Evolutionary conservation across 1,140 invertebrate genomes (phyloP).

Genomic region (Caerostris extrusa): DNA sequence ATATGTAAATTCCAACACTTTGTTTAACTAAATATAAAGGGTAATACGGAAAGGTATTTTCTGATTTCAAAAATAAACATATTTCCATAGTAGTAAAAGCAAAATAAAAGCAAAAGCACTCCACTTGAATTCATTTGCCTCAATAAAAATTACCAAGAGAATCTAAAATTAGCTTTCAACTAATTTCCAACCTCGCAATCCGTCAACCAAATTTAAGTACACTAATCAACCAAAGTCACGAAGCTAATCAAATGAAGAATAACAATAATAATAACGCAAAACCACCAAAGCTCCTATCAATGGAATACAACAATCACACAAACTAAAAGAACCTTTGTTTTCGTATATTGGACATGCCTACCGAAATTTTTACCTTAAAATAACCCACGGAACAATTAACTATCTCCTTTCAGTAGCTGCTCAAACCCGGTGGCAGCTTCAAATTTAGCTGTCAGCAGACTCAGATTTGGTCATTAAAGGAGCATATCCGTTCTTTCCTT

Average conservation of each 20-base stretch:
- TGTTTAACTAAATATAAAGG: too few species aligned
- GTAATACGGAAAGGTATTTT: too few species aligned
- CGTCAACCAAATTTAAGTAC: background rate
- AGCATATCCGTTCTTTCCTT: background rate
- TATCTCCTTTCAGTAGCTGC: slow-evolving; percentile 53
- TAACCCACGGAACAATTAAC: slow-evolving; percentile 49
- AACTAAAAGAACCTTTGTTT: background rate
- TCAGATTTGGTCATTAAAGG: slow-evolving; percentile 53
- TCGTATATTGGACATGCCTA: background rate
- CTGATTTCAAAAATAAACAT: too few species aligned
- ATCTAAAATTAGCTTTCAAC: background rate
- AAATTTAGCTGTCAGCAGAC: slow-evolving; percentile 60
- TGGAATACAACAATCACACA: background rate
- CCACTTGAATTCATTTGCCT: too few species aligned
- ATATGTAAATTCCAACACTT: too few species aligned
- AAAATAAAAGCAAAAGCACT: too few species aligned
- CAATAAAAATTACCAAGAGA: too few species aligned
- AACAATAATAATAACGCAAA: too few species aligned
- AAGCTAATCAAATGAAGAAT: background rate
- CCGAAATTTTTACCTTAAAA: background rate
- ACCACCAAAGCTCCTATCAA: background rate
- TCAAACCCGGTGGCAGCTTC: slow-evolving; percentile 46
- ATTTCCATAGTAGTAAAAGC: too few species aligned
- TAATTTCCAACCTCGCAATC: background rate
- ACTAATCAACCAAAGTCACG: background rate